phyloP scores from a whole-genome alignment of 2,113 vertebrate species.

The Syngnathus scovelli region DNA sequence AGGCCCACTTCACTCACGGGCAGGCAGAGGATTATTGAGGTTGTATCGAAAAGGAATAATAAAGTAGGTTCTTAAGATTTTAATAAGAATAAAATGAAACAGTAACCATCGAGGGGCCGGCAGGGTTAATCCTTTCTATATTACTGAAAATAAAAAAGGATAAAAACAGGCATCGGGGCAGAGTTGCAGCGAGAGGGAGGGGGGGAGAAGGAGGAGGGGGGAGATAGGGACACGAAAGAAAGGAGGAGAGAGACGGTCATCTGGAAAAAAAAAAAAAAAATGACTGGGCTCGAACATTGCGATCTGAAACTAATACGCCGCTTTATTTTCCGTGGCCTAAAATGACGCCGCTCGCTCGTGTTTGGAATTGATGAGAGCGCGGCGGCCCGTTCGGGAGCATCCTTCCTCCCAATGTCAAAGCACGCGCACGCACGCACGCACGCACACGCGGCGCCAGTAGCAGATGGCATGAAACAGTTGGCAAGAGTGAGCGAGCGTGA shows the following conservation, averaged over 20 bases:
- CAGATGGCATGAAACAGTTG: slow-evolving; percentile 78
- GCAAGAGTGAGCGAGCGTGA: slow-evolving; percentile 73
- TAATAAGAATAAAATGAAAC: slow-evolving; percentile 99
- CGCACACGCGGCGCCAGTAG: slow-evolving; percentile 62
- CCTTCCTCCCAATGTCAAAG: slow-evolving; percentile 70
- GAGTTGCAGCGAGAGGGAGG: slow-evolving; percentile 44
- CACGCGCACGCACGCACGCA: slow-evolving; percentile 24
- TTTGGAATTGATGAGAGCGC: slow-evolving; percentile 61
- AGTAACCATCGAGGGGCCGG: slow-evolving; percentile 88
- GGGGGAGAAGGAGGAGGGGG: slow-evolving; percentile 11
- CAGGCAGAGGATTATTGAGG: slow-evolving; percentile 83
- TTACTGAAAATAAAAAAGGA: slow-evolving; percentile 85
- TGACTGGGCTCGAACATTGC: slow-evolving; percentile 30
- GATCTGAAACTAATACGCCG: slow-evolving; percentile 36
- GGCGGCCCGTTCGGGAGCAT: slow-evolving; percentile 54
- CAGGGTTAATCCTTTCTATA: slow-evolving; percentile 98
- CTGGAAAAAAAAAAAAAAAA: slow-evolving; percentile 34
- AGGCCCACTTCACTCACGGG: slow-evolving; percentile 16
- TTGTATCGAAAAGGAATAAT: slow-evolving; percentile 90
- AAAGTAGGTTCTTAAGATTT: slow-evolving; percentile 84
- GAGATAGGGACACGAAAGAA: not conserved
- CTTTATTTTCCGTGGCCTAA: slow-evolving; percentile 7
- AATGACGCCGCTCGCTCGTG: slow-evolving; percentile 50
- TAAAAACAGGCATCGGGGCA: slow-evolving; percentile 61
- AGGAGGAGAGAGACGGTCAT: slow-evolving; percentile 36